phyloP scores from a whole-genome alignment of 2,113 vertebrate species.

The Poicephalus gulielmi region DNA sequence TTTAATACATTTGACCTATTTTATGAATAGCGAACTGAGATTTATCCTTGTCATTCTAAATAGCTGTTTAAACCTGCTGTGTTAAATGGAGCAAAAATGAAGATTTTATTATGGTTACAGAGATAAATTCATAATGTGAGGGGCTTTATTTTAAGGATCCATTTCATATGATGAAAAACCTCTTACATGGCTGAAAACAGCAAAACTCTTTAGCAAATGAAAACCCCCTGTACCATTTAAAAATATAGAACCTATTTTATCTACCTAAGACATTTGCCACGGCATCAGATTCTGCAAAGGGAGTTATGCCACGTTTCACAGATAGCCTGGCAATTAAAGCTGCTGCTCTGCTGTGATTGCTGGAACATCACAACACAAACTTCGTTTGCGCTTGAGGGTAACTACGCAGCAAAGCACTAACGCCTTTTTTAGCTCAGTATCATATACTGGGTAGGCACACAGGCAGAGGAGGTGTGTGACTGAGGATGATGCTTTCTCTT shows the following conservation, averaged over 20 bases:
- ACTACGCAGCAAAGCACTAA: not conserved
- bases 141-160: not conserved
- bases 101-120: not conserved
- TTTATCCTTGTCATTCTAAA: not conserved
- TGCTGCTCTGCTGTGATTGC: not conserved
- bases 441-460: not conserved
- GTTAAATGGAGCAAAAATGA: not conserved
- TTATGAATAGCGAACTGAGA: not conserved
- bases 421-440: not conserved
- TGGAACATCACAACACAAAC: not conserved
- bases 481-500: not conserved
- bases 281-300: not conserved
- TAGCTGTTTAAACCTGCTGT: not conserved
- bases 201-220: not conserved
- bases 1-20: not conserved
- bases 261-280: not conserved
- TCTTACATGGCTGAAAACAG: not conserved
- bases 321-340: not conserved
- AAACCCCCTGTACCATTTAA: not conserved
- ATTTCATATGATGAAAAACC: not conserved
- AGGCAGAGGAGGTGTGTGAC: not conserved
- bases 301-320: not conserved
- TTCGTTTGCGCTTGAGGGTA: not conserved
- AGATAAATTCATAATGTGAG: not conserved
- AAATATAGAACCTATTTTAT: slow-evolving; percentile 9